Percentiles rank a stretch among this genome's conserved stretches.
Conservation (phyloP, 2,888 invertebrate genomes). For the Lithosia quadra region DNA sequence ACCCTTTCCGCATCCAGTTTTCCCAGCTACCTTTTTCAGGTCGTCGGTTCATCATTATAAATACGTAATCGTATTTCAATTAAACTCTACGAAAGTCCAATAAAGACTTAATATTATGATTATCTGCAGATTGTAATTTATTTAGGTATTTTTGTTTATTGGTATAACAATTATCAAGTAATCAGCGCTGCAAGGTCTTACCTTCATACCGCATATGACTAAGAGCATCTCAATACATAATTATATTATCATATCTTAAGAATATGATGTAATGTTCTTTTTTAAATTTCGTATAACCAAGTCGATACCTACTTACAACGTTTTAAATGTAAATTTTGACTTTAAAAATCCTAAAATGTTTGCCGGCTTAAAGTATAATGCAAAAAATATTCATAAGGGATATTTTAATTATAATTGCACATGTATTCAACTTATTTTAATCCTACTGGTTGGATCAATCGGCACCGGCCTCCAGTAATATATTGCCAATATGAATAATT, state of each 20-base stretch:
- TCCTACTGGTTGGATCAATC: conserved; percentile 62
- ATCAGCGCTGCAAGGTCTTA: background rate
- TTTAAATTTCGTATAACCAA: conserved; percentile 27
- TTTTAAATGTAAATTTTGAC: conserved; percentile 71
- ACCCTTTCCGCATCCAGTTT: no score
- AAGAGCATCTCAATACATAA: conserved; percentile 22
- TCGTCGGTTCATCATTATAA: no score
- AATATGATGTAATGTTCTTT: conserved; percentile 32
- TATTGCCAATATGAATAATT: conserved; percentile 59
- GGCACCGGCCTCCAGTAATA: conserved; percentile 47
- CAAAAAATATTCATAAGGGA: conserved; percentile 67
- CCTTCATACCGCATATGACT: background rate
- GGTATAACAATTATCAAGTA: background rate
- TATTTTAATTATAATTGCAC: conserved; percentile 78
- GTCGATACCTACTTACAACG: conserved; percentile 56
- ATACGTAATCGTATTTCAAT: background rate
- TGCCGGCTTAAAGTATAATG: conserved; percentile 54
- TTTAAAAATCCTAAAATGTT: conserved; percentile 73
- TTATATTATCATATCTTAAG: conserved; percentile 44
- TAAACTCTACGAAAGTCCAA: background rate
- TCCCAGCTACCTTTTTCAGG: no score
- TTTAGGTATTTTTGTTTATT: conserved; percentile 1
- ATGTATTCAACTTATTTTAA: conserved; percentile 67
- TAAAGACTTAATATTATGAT: background rate
- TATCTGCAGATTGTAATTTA: background rate